Percentiles rank a stretch among this genome's conserved stretches.
These are phyloP conservation scores for Lepus townsendii DNA, from an alignment of 2,797 vertebrate species.

Conservation along the genomic window DNA sequence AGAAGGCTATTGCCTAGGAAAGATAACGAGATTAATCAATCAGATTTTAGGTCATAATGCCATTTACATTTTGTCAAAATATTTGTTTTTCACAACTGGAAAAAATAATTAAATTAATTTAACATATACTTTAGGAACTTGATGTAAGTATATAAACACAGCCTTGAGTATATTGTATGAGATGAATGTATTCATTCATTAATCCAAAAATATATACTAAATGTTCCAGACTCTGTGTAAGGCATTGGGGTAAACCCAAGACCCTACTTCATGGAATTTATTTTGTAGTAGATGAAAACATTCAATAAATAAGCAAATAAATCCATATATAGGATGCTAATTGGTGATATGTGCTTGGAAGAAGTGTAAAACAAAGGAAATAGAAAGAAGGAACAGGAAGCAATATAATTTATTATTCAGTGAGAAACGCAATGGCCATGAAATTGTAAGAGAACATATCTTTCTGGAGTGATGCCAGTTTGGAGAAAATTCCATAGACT, in stretches of 20 bases:
- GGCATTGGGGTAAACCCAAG: background rate
- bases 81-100: slow-evolving; percentile 59
- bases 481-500: slow-evolving; percentile 38
- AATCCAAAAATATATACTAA: background rate
- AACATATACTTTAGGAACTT: slow-evolving; percentile 20
- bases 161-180: background rate
- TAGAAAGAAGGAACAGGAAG: background rate
- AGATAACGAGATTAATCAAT: slow-evolving; percentile 59
- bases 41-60: slow-evolving; percentile 52
- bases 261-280: background rate
- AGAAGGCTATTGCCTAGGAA: background rate
- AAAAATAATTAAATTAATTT: slow-evolving; percentile 60
- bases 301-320: background rate
- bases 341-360: background rate
- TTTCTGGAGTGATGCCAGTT: slow-evolving; percentile 63
- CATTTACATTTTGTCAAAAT: slow-evolving; percentile 53
- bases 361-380: background rate
- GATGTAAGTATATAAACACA: background rate
- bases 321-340: background rate
- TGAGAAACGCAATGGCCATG: background rate
- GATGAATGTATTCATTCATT: background rate
- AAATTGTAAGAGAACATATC: slow-evolving; percentile 57
- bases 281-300: background rate
- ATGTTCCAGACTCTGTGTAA: background rate
- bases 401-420: background rate